Conservation (phyloP, 1,140 invertebrate species). For the Bathynomus jamesi region DNA sequence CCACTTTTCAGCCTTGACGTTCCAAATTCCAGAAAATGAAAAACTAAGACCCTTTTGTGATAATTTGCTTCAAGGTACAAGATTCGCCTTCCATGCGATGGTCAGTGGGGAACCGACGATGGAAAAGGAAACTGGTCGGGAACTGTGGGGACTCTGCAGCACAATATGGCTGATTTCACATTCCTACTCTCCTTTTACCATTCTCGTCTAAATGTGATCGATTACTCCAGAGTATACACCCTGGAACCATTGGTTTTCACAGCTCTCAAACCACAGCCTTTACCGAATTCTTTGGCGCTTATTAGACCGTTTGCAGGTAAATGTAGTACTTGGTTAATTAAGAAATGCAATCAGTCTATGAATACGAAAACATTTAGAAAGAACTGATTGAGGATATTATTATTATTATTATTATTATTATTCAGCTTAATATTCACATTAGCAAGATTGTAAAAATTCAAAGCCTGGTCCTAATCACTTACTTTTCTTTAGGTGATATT, state of each 20-base stretch:
- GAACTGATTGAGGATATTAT: too few species aligned
- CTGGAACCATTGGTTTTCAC: conserved; percentile 21
- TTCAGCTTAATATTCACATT: too few species aligned
- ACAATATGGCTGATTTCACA: conserved; percentile 26
- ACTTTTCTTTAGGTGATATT: too few species aligned
- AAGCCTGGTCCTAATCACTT: too few species aligned
- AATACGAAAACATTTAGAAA: too few species aligned
- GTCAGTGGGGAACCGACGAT: conserved; percentile 18
- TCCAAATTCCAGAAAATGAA: too few species aligned
- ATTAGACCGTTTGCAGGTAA: conserved; percentile 16
- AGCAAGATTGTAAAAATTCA: too few species aligned
- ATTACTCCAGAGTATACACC: conserved; percentile 24
- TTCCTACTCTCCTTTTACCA: conserved; percentile 19
- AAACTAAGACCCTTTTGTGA: too few species aligned
- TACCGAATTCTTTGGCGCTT: conserved; percentile 21
- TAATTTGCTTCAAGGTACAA: conserved; percentile 9
- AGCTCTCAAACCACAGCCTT: conserved; percentile 10
- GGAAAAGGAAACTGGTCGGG: conserved; percentile 23
- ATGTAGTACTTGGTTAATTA: too few species aligned
- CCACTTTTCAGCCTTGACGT: too few species aligned
- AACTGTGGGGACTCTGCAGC: conserved; percentile 19
- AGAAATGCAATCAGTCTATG: background rate
- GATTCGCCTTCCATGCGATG: conserved; percentile 25
- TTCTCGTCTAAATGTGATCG: conserved; percentile 11
- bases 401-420: background rate